Conservation (phyloP, 1,140 invertebrate species). For the Manduca sexta region DNA sequence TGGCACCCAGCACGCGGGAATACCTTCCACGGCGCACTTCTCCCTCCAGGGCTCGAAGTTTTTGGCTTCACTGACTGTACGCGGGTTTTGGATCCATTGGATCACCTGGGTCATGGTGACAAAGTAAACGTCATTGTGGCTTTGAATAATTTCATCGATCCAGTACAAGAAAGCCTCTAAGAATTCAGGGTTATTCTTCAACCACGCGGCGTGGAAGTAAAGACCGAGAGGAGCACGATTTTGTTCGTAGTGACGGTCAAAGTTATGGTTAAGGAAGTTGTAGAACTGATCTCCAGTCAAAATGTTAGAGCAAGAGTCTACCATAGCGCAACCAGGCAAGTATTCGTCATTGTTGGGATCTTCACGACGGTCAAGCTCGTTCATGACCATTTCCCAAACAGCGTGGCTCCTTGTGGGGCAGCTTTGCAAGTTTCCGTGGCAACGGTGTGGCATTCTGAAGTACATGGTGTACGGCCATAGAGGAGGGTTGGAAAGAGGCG, state of each 20-base stretch:
- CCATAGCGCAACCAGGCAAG: conserved; percentile 95
- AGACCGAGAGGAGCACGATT: conserved; percentile 94
- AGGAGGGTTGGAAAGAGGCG: conserved; percentile 92
- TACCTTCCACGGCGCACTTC: conserved; percentile 88
- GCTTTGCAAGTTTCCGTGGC: conserved; percentile 94
- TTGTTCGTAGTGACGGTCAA: conserved; percentile 95
- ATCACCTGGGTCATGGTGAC: conserved; percentile 98
- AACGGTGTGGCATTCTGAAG: conserved; percentile 96
- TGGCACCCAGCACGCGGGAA: conserved; percentile 88
- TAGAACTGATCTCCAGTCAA: conserved; percentile 95
- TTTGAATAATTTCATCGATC: conserved; percentile 92
- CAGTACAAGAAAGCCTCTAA: conserved; percentile 94
- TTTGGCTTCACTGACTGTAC: conserved; percentile 87
- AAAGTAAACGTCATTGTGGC: conserved; percentile 95
- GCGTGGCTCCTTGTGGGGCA: conserved; percentile 94
- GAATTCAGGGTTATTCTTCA: conserved; percentile 95
- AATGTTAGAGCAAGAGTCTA: conserved; percentile 96
- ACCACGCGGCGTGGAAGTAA: conserved; percentile 97
- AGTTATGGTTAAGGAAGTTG: conserved; percentile 97
- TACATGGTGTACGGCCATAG: conserved; percentile 98
- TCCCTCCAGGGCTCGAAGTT: conserved; percentile 96
- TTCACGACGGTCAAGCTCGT: conserved; percentile 93
- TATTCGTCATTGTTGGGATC: conserved; percentile 94
- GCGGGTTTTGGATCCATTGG: conserved; percentile 96
- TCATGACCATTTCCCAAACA: conserved; percentile 99